Evolutionary conservation across 2,797 vertebrate species (phyloP).

Genomic region (Pseudomugil gertrudae): DNA sequence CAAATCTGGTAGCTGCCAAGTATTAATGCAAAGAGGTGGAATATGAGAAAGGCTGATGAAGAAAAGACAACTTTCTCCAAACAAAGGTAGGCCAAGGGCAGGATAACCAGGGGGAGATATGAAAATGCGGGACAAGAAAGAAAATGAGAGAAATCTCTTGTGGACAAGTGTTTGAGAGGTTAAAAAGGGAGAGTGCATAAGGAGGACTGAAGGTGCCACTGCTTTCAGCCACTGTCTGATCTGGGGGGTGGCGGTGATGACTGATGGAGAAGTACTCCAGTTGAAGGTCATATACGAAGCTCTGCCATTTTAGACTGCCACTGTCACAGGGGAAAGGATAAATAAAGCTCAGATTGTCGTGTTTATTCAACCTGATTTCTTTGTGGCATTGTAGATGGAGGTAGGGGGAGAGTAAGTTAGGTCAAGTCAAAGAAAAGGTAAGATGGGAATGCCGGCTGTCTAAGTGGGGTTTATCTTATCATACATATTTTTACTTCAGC

Average conservation of each 20-base stretch:
- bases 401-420: slow-evolving; percentile 37
- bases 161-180: slow-evolving; percentile 42
- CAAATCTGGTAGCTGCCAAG: slow-evolving; percentile 11
- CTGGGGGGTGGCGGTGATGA: slow-evolving; percentile 70
- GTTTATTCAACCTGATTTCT: slow-evolving; percentile 62
- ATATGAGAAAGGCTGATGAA: slow-evolving; percentile 13
- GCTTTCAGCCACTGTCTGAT: slow-evolving; percentile 65
- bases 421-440: slow-evolving; percentile 23
- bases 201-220: slow-evolving; percentile 34
- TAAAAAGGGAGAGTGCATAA: slow-evolving; percentile 34
- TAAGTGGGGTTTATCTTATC: slow-evolving; percentile 55
- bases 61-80: slow-evolving; percentile 17
- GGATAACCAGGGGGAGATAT: slow-evolving; percentile 16
- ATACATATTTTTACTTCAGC: slow-evolving; percentile 22
- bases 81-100: slow-evolving; percentile 44
- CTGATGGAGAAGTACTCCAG: slow-evolving; percentile 72
- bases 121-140: slow-evolving; percentile 23
- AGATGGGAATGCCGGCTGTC: slow-evolving; percentile 35
- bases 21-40: slow-evolving; percentile 11
- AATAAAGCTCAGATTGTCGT: slow-evolving; percentile 66
- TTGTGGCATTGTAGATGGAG: slow-evolving; percentile 33
- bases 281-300: slow-evolving; percentile 76
- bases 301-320: slow-evolving; percentile 68
- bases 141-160: slow-evolving; percentile 36
- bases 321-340: slow-evolving; percentile 64